phyloP scores from a whole-genome alignment of 2,888 invertebrate species.

The Cryptocheilus praepositus region DNA sequence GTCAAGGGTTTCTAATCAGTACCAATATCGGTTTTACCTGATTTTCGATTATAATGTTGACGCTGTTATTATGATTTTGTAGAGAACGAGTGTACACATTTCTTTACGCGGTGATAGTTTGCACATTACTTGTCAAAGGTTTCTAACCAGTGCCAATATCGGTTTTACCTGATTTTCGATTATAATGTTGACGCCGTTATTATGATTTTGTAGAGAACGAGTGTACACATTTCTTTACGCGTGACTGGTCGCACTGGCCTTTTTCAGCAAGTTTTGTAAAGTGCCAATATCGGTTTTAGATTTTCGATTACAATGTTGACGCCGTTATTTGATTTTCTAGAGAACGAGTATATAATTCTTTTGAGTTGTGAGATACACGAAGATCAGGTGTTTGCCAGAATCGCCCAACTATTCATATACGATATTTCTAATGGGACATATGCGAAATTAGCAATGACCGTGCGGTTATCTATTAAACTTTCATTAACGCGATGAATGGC shows the following conservation, averaged over 20 bases:
- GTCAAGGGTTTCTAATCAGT: slow-evolving; percentile 20
- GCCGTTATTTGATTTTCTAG: too few relatives aligned
- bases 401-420: slow-evolving; percentile 4
- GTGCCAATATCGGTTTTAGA: too few relatives aligned
- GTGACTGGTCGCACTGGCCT: slow-evolving; percentile 94
- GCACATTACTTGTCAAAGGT: slow-evolving; percentile 13
- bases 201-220: slow-evolving; percentile 51
- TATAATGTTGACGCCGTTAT: not conserved
- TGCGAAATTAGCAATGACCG: too few relatives aligned
- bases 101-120: slow-evolving; percentile 8
- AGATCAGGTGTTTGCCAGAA: slow-evolving; percentile 3
- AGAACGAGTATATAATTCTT: slow-evolving; percentile 72
- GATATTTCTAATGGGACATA: not conserved
- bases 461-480: not conserved
- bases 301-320: too few relatives aligned
- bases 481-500: not conserved
- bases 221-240: slow-evolving; percentile 89
- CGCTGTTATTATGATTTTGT: not conserved
- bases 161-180: not conserved
- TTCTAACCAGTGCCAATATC: slow-evolving; percentile 17
- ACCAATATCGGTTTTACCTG: too few relatives aligned
- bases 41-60: slow-evolving; percentile 5
- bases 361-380: not conserved
- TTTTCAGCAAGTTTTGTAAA: slow-evolving; percentile 95
- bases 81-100: slow-evolving; percentile 62